Percentiles rank a stretch among this genome's conserved stretches.
Evolutionary conservation across 1,140 invertebrate species (phyloP).

Genomic region (Leptonema lineaticorne): DNA sequence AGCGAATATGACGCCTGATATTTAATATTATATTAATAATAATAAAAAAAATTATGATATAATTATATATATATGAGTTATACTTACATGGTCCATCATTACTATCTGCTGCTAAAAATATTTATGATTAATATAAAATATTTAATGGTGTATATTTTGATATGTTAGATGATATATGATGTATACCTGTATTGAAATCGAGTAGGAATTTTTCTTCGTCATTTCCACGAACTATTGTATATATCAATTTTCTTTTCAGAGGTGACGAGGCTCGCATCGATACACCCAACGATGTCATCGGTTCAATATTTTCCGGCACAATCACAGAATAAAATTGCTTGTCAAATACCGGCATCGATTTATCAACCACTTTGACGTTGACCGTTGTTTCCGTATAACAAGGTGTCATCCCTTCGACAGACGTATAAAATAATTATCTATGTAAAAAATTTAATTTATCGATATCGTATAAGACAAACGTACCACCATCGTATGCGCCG

Average conservation of each 20-base stretch:
- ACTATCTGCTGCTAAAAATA: constrained; percentile 65
- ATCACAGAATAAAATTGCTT: constrained; percentile 81
- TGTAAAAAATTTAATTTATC: not conserved
- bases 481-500: constrained; percentile 83
- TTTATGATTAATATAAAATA: not conserved
- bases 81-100: constrained; percentile 77
- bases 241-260: constrained; percentile 66
- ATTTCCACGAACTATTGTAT: constrained; percentile 72
- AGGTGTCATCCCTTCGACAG: constrained; percentile 33
- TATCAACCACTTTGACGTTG: constrained; percentile 67
- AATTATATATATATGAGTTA: constrained; percentile 39
- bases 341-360: constrained; percentile 85
- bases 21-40: not conserved
- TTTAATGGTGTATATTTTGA: not conserved
- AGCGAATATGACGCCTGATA: constrained; percentile 73
- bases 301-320: constrained; percentile 77
- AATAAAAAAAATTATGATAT: constrained; percentile 1
- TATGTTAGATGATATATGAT: constrained; percentile 6
- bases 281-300: constrained; percentile 72
- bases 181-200: constrained; percentile 85
- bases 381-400: constrained; percentile 40
- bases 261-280: constrained; percentile 80
- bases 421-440: constrained; percentile 8
- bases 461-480: not conserved
- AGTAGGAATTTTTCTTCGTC: constrained; percentile 78